A percentile compares a stretch with the other conserved stretches of the same genome.
Evolutionary conservation across 2,888 invertebrate species (phyloP).

Genomic region (Macroteleia sp.): DNA sequence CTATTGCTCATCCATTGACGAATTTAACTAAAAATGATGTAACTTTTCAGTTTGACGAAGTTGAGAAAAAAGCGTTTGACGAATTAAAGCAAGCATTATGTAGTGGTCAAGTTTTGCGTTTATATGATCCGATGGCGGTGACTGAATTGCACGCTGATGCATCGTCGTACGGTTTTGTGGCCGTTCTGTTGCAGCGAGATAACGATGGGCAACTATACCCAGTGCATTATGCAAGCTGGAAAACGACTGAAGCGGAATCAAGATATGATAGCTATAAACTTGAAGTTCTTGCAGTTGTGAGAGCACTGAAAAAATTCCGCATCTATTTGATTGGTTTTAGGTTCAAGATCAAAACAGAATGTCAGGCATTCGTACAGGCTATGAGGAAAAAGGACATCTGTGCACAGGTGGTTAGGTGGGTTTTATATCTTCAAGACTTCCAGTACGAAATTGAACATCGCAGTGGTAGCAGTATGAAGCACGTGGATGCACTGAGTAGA

Average conservation of each 20-base stretch:
- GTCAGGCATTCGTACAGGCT: not conserved
- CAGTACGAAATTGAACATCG: not conserved
- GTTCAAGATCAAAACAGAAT: not conserved
- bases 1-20: slow-evolving; percentile 22
- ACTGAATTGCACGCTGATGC: not conserved
- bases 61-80: slow-evolving; percentile 3
- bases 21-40: slow-evolving; percentile 12
- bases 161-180: not conserved
- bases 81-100: slow-evolving; percentile 7
- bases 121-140: slow-evolving; percentile 25
- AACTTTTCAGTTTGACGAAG: slow-evolving; percentile 11
- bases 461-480: not conserved
- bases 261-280: slow-evolving; percentile 3
- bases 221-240: not conserved
- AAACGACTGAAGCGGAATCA: slow-evolving; percentile 2
- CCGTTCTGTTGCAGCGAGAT: not conserved
- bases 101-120: slow-evolving; percentile 2
- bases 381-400: slow-evolving; percentile 1
- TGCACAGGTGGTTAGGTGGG: not conserved
- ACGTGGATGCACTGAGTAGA: not conserved
- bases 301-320: slow-evolving; percentile 3
- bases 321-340: not conserved
- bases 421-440: not conserved
- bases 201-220: not conserved
- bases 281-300: not conserved